phyloP scores from a whole-genome alignment of 2,113 vertebrate species.

The Lycocorax pyrrhopterus region DNA sequence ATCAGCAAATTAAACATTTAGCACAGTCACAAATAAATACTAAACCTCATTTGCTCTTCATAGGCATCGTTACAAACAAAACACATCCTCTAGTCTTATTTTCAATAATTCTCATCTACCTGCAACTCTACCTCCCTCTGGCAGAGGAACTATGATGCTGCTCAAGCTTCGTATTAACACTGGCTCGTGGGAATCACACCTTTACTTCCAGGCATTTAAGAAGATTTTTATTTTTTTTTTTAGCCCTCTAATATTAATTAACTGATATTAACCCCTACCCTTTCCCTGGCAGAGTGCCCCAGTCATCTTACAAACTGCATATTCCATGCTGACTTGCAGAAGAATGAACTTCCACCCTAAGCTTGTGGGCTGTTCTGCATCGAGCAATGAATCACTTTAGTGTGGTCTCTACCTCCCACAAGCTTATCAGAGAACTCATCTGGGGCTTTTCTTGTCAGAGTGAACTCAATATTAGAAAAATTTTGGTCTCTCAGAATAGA shows the following conservation, averaged over 20 bases:
- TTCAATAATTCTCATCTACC: neutral
- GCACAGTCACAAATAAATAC: neutral
- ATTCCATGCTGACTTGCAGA: neutral
- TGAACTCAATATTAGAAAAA: neutral
- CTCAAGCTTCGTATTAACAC: rapidly evolving
- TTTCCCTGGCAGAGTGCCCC: neutral
- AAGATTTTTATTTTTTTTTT: neutral
- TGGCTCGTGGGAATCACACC: neutral
- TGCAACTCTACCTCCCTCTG: neutral
- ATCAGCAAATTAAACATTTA: neutral
- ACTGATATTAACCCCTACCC: neutral
- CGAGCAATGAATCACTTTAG: neutral
- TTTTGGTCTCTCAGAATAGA: neutral
- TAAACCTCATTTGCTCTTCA: neutral
- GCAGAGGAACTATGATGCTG: neutral
- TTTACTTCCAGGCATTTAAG: neutral
- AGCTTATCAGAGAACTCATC: neutral
- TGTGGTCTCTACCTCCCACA: neutral
- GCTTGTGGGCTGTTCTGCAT: neutral
- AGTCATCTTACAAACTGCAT: neutral
- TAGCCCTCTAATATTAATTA: neutral
- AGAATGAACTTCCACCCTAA: neutral
- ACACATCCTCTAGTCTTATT: neutral
- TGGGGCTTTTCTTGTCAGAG: neutral
- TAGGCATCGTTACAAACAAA: neutral